Percentiles rank a stretch among this genome's conserved stretches.
Evolutionary conservation across 2,797 vertebrate species (phyloP).

Genomic region (Parauchenoglanis punctatus): DNA sequence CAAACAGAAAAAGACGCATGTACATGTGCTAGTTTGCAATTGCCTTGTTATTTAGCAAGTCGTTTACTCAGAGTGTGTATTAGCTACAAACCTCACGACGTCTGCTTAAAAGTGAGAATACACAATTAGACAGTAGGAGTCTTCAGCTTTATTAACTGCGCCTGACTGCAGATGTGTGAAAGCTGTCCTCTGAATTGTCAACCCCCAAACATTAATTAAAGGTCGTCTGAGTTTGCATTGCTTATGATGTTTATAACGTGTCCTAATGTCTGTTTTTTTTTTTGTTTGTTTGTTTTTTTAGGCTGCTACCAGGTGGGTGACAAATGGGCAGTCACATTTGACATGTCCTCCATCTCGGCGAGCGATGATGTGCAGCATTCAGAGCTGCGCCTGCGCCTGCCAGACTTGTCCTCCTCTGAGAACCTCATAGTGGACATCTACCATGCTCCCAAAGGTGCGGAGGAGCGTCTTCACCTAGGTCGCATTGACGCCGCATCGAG

Average conservation of each 20-base stretch:
- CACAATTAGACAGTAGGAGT: slow-evolving; percentile 63
- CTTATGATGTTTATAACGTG: background rate
- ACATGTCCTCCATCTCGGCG: slow-evolving; percentile 82
- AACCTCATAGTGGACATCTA: slow-evolving; percentile 76
- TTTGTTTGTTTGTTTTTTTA: slow-evolving; percentile 54
- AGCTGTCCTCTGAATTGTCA: slow-evolving; percentile 39
- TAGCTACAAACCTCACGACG: slow-evolving; percentile 49
- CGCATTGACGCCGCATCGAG: slow-evolving; percentile 65
- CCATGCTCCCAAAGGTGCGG: slow-evolving; percentile 65
- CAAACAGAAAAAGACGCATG: background rate
- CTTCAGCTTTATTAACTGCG: slow-evolving; percentile 53
- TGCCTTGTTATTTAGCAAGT: slow-evolving; percentile 7
- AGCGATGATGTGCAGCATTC: slow-evolving; percentile 77
- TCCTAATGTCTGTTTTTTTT: slow-evolving; percentile 10
- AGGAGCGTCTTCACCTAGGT: slow-evolving; percentile 74
- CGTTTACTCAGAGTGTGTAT: slow-evolving; percentile 52
- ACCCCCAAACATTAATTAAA: slow-evolving; percentile 44
- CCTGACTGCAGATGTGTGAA: slow-evolving; percentile 57
- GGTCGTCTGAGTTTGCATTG: slow-evolving; percentile 29
- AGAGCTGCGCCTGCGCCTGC: slow-evolving; percentile 79
- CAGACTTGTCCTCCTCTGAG: slow-evolving; percentile 57
- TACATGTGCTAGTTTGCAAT: background rate
- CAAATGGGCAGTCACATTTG: slow-evolving; percentile 83
- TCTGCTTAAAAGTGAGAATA: slow-evolving; percentile 65
- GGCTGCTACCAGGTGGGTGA: slow-evolving; percentile 74